These are phyloP conservation scores for Mungos mungo DNA, from an alignment of 2,113 vertebrate species.

Conservation along the genomic window DNA sequence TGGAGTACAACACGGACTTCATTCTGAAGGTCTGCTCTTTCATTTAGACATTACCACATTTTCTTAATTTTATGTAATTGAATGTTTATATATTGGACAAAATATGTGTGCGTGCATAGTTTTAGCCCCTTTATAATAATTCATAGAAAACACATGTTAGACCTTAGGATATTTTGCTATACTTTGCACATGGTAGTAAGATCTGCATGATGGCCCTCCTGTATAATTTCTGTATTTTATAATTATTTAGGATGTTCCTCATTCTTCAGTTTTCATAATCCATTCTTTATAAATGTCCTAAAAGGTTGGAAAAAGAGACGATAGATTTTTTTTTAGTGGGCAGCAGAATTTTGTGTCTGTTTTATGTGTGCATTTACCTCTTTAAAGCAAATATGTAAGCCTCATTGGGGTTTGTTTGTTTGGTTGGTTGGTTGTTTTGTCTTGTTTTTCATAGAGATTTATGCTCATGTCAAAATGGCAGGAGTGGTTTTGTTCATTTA, in stretches of 20 bases:
- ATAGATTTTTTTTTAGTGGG: background rate
- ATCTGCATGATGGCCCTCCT: background rate
- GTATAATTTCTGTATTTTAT: background rate
- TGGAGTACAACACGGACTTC: background rate
- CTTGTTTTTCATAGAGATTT: background rate
- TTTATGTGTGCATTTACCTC: background rate
- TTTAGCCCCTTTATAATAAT: background rate
- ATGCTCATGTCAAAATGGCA: background rate
- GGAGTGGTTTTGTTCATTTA: background rate
- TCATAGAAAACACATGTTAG: background rate
- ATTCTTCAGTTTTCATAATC: background rate
- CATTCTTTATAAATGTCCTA: background rate
- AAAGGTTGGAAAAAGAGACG: background rate
- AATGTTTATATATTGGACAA: background rate
- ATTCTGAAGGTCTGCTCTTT: background rate
- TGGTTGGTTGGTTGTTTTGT: no score
- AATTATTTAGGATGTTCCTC: background rate
- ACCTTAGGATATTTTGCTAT: background rate
- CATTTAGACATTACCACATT: background rate
- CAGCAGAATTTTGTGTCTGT: background rate
- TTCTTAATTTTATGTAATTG: background rate
- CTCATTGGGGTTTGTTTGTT: background rate
- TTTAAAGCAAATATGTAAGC: background rate
- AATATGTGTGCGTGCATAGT: background rate
- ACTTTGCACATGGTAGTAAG: background rate